phyloP scores from a whole-genome alignment of 30 jellyfish, hydroid and myxozoan genomes.

The Cassiopea xamachana region DNA sequence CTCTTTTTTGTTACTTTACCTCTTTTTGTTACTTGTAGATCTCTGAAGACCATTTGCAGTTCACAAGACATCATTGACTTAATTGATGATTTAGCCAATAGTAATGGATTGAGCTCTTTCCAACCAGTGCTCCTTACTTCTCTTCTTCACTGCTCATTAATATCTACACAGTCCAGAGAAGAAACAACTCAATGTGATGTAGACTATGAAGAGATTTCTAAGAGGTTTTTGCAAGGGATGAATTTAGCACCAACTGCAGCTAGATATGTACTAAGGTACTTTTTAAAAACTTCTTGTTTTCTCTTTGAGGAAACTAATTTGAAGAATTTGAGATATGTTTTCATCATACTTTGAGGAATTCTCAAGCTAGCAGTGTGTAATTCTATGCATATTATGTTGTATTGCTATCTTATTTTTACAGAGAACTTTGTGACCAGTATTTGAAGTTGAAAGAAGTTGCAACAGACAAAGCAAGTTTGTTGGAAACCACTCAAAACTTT shows the following conservation, averaged over 20 bases:
- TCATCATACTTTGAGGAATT: background rate
- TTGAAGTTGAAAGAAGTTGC: conserved; percentile 50
- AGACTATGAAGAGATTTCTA: conserved; percentile 2
- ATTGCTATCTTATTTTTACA: background rate
- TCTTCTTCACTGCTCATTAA: conserved; percentile 19
- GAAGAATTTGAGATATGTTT: too few species aligned
- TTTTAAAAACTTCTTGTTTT: background rate
- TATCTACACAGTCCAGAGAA: conserved; percentile 38
- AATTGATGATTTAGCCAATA: conserved; percentile 10
- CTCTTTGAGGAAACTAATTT: too few species aligned
- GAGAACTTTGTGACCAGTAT: conserved; percentile 57
- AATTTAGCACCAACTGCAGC: conserved; percentile 3
- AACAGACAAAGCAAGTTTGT: conserved; percentile 10
- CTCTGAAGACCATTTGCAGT: conserved; percentile 21
- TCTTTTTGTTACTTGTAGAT: conserved; percentile 11
- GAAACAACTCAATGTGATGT: background rate
- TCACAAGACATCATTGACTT: background rate
- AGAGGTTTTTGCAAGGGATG: conserved; percentile 16
- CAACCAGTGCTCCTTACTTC: conserved; percentile 23
- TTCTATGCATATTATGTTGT: background rate
- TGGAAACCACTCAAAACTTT: conserved; percentile 10
- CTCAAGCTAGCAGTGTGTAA: too few species aligned
- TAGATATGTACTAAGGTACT: conserved; percentile 20
- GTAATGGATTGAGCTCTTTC: conserved; percentile 16
- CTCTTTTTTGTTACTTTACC: too few species aligned